Percentiles rank a stretch among this genome's conserved stretches.
Evolutionary conservation across 2,888 invertebrate species (phyloP).

Genomic region (Trichopoda pennipes): DNA sequence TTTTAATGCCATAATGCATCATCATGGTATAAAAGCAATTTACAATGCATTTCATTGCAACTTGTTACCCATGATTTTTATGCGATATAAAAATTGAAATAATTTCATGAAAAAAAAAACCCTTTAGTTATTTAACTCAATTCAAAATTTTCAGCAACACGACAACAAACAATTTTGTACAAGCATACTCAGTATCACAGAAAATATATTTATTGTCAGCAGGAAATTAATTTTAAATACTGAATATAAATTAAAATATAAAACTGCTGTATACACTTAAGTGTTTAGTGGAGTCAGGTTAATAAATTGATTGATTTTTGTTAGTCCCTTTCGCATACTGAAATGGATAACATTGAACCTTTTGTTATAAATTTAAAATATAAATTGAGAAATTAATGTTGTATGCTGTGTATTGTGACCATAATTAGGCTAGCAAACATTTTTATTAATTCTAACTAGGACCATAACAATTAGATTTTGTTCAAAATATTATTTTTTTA

Average conservation of each 20-base stretch:
- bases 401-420: too few species aligned
- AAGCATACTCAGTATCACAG: constrained; percentile 13
- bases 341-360: constrained; percentile 11
- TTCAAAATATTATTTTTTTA: too few species aligned
- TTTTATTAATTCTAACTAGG: too few species aligned
- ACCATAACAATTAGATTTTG: too few species aligned
- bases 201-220: constrained; percentile 51
- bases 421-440: too few species aligned
- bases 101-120: constrained; percentile 32
- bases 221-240: constrained; percentile 61
- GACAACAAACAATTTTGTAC: not conserved
- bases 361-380: not conserved
- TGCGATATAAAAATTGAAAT: constrained; percentile 46
- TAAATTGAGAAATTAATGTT: too few species aligned
- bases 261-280: constrained; percentile 36
- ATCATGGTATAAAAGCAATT: constrained; percentile 55
- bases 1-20: constrained; percentile 51
- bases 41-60: constrained; percentile 56
- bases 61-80: constrained; percentile 54
- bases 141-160: constrained; percentile 21
- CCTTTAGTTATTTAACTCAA: constrained; percentile 9
- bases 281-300: constrained; percentile 9
- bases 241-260: constrained; percentile 47
- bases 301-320: constrained; percentile 55
- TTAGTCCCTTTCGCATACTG: not conserved